A percentile compares a stretch with the other conserved stretches of the same genome.
These are phyloP conservation scores for Trachelus stipa DNA, from an alignment of 2,888 invertebrate species.

Conservation along the genomic window DNA sequence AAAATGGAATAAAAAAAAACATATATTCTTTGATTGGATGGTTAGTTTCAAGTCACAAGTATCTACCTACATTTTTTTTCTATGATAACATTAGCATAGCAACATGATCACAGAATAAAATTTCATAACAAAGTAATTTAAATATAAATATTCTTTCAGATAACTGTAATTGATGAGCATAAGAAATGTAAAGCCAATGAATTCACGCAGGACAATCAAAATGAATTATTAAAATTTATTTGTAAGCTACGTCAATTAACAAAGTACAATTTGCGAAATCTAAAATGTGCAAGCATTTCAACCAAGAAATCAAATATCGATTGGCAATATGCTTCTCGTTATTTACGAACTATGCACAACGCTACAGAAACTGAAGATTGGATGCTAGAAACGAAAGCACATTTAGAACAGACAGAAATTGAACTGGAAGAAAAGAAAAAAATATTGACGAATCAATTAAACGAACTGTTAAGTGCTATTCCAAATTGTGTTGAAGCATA, in stretches of 20 bases:
- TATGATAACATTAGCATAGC: not conserved
- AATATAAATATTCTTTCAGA: conserved; percentile 32
- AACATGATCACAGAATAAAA: not conserved
- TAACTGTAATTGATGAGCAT: conserved; percentile 41
- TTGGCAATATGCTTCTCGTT: conserved; percentile 34
- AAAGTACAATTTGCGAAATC: conserved; percentile 37
- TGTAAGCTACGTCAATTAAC: conserved; percentile 36
- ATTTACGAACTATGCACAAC: conserved; percentile 26
- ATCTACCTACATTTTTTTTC: not conserved
- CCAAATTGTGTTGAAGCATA: conserved; percentile 37
- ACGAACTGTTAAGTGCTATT: conserved; percentile 38
- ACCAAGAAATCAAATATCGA: conserved; percentile 9
- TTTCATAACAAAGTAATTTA: not conserved
- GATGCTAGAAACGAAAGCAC: conserved; percentile 24
- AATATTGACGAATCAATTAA: conserved; percentile 34
- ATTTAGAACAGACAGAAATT: conserved; percentile 24
- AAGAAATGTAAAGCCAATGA: conserved; percentile 25
- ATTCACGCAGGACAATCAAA: conserved; percentile 10
- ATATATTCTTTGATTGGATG: conserved; percentile 49
- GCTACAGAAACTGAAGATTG: conserved; percentile 30
- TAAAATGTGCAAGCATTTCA: conserved; percentile 19
- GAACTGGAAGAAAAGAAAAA: conserved; percentile 28
- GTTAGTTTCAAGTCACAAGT: conserved; percentile 29
- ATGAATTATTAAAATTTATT: conserved; percentile 41
- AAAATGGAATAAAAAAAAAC: conserved; percentile 41